Base-by-base conservation (phyloP, 2,888 invertebrate genomes). In the Cecidostiba fungosa region DNA sequence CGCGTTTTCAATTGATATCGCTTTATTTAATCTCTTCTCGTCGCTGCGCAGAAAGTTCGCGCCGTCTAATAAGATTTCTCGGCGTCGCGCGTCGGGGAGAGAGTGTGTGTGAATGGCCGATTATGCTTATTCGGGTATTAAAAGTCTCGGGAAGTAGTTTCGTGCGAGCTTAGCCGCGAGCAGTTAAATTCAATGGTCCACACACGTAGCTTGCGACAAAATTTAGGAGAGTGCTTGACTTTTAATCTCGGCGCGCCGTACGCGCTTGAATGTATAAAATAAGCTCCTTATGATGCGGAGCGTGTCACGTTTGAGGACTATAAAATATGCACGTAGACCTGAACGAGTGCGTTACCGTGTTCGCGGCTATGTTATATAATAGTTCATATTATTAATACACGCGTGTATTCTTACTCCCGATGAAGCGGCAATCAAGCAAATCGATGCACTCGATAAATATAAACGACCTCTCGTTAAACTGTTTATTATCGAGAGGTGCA, bases 401-500 rank as follows among this genome's bases (percentile, higher is more conserved):
- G n/a, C n/a, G n/a, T n/a, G n/a, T n/a, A 0, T 36, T n/a, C 6
- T 8, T n/a, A 0, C 5, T n/a, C 6, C 2, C 6, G 16, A 8
- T 59, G 19, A 5, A 0, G 5, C 1, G 19, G 6, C 26, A 12
- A 26, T 26, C 26, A 29, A 66, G 29, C 3, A 10, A 14, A 66
- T 66, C 26, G 5, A 26, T 26, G 10, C 26, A 14, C 29, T 29
- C 66, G 23, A 66, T 26, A 66, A 66, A 66, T 26, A 50, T 3
- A 66, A 66, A n/a, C 29, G 26, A 66, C 14, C 66, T 50, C 19
- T 50, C 19, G 23, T 29, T 14, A 32, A 47, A 12, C 32, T 69
- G 73, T 74, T 82, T 82, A 73, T 83, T 12, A 43, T 76, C 14
- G 54, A 8, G 74, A n/a, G n/a, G n/a, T n/a, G 14, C 19, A 10